phyloP scores from a whole-genome alignment of 1,140 invertebrate species.

The Anoplophora glabripennis region DNA sequence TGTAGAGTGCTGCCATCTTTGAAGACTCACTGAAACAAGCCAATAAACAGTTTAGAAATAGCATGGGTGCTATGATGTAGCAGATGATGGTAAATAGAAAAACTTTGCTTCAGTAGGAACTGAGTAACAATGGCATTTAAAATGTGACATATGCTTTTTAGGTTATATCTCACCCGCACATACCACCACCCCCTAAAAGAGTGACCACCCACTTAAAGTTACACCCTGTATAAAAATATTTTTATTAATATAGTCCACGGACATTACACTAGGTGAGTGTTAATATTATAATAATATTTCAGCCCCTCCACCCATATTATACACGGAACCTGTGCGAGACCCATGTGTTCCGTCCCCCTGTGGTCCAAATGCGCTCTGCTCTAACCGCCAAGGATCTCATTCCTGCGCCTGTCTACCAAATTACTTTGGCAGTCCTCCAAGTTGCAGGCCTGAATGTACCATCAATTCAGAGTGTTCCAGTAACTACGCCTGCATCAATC shows the following conservation, averaged over 20 bases:
- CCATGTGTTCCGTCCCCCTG: slow-evolving; percentile 70
- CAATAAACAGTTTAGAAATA: too few relatives aligned
- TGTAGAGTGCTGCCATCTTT: too few relatives aligned
- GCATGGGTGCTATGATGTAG: too few relatives aligned
- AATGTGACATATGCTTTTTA: slow-evolving; percentile 61
- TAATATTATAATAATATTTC: slow-evolving; percentile 9
- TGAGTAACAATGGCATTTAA: slow-evolving; percentile 15
- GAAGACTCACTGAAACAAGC: too few relatives aligned
- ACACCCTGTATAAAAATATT: slow-evolving; percentile 46
- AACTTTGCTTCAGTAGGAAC: too few relatives aligned
- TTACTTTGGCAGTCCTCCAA: slow-evolving; percentile 68
- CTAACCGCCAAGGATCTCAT: slow-evolving; percentile 55
- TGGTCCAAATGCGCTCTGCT: slow-evolving; percentile 65
- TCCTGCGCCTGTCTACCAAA: slow-evolving; percentile 66
- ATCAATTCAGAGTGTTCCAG: slow-evolving; percentile 68
- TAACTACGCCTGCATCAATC: slow-evolving; percentile 63
- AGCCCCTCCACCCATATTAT: slow-evolving; percentile 40
- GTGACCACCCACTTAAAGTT: too few relatives aligned
- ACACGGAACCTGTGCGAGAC: slow-evolving; percentile 49
- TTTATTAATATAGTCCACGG: too few relatives aligned
- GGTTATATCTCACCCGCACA: slow-evolving; percentile 48
- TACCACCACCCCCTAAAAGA: slow-evolving; percentile 48
- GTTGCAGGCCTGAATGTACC: slow-evolving; percentile 70
- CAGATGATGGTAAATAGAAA: too few relatives aligned
- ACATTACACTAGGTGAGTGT: too few relatives aligned